Base-by-base conservation (phyloP, 2,888 invertebrate genomes). In the Lasioglossum lativentre region DNA sequence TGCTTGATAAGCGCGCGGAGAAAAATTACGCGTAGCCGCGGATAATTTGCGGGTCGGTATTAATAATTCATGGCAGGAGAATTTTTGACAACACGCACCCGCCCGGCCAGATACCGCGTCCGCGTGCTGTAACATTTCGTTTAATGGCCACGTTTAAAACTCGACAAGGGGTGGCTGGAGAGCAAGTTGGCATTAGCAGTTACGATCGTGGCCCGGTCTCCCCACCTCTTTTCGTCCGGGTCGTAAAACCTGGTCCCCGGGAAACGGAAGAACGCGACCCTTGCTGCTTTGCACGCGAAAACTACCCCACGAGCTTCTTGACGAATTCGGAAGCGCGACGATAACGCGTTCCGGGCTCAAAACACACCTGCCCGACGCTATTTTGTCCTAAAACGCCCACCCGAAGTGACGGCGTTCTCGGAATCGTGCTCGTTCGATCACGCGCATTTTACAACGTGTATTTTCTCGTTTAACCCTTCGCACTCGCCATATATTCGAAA, bases 91-190 rank as follows among this genome's bases (percentile, higher is more conserved):
- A 88, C 78, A 80, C 68, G 80, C 70, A 38, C 68, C 68, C 38
- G n/a, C 77, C 72, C 42, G 63, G 63, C 52, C 75, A 68, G 74
- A 73, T 63, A 78, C 42, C 42, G 27, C 56, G 47, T 75, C 38
- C 72, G 42, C 78, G 30, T 71, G 73, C 59, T 75, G 83, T 76
- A 78, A 89, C 81, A 81, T 84, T 82, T 87, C 82, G 85, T 89
- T 89, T 86, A 87, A 89, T 80, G 88, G 84, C 52, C 40, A 72
- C 78, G 85, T 78, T 91, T 88, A 82, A 89, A 89, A 81, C 85
- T 82, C 83, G 66, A 75, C 72, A 75, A 83, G 85, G 74, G 79
- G 73, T 80, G 74, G 71, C 75, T 72, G 80, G 83, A 76, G 78
- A 56, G 82, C 75, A 76, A 90, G 73, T 81, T 78, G 42, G 77